phyloP scores from a whole-genome alignment of 2,888 invertebrate genomes.

The Megalurothrips usitatus region DNA sequence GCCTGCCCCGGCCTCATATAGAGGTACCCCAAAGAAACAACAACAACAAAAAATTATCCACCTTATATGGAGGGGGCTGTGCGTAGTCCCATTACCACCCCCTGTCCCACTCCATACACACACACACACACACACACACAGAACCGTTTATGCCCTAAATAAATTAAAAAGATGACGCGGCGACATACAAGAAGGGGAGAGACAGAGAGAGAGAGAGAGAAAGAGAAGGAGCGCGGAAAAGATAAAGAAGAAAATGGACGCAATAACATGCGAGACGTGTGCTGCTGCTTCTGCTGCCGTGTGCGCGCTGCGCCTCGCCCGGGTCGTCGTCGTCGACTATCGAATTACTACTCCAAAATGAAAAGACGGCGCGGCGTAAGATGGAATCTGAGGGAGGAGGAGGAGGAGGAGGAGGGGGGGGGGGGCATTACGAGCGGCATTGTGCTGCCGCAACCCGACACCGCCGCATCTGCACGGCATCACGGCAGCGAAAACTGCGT shows the following conservation, averaged over 20 bases:
- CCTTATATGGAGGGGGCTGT: background rate
- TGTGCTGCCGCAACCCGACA: background rate
- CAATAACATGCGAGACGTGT: too few relatives aligned
- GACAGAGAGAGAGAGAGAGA: too few relatives aligned
- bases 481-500: background rate
- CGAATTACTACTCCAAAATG: background rate
- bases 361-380: background rate
- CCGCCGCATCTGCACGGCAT: background rate
- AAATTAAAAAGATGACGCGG: slow-evolving; percentile 22
- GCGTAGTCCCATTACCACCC: background rate
- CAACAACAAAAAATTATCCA: background rate
- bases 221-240: too few relatives aligned
- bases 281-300: too few relatives aligned
- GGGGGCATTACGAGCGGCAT: background rate
- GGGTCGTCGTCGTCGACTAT: background rate
- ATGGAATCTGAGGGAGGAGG: slow-evolving; percentile 11
- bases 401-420: too few relatives aligned
- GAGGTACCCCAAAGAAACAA: background rate
- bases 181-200: background rate
- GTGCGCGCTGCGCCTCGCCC: too few relatives aligned
- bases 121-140: too few relatives aligned
- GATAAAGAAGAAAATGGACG: too few relatives aligned
- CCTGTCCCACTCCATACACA: background rate
- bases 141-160: background rate
- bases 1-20: background rate